phyloP scores from a whole-genome alignment of 1,140 invertebrate genomes.

The Drosophila setifemur region DNA sequence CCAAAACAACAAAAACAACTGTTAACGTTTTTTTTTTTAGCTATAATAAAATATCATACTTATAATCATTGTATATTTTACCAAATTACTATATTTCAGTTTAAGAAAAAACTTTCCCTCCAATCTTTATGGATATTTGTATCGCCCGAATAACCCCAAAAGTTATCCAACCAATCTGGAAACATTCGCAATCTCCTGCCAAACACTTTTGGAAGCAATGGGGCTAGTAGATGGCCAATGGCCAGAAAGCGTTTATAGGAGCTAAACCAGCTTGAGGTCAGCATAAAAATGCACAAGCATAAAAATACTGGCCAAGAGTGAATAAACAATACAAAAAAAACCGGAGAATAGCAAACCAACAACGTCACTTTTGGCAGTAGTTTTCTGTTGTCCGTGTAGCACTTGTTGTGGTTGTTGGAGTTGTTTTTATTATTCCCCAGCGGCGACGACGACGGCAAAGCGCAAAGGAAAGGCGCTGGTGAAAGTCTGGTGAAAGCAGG shows the following conservation, averaged over 20 bases:
- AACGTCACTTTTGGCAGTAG: constrained; percentile 65
- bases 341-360: constrained; percentile 35
- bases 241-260: constrained; percentile 41
- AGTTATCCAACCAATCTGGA: constrained; percentile 17
- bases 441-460: constrained; percentile 9
- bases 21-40: no score
- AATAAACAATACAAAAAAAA: constrained; percentile 48
- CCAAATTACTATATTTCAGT: no score
- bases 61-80: no score
- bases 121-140: no score
- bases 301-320: constrained; percentile 63
- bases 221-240: constrained; percentile 31
- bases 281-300: constrained; percentile 52
- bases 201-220: no score
- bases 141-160: no score
- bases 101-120: no score
- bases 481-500: constrained; percentile 7
- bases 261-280: constrained; percentile 51
- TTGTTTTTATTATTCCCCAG: constrained; percentile 67
- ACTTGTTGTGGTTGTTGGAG: constrained; percentile 62
- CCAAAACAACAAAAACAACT: no score
- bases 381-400: constrained; percentile 48
- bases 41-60: no score
- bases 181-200: background rate
- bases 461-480: constrained; percentile 33